These are phyloP conservation scores for Hylomyscus alleni DNA, from an alignment of 2,797 vertebrate genomes.

Conservation along the genomic window DNA sequence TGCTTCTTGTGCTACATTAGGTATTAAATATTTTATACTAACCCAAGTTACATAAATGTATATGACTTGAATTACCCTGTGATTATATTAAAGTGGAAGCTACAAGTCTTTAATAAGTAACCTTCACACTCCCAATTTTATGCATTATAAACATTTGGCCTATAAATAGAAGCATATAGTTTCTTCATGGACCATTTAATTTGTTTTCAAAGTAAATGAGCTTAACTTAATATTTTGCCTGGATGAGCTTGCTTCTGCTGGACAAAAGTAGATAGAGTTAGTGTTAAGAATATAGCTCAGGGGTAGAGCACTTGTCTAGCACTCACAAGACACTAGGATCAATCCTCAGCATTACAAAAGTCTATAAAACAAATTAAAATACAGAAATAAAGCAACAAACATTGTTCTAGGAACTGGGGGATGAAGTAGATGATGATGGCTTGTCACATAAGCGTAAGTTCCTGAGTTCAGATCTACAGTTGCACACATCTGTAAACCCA, in stretches of 20 bases:
- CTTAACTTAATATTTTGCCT: conserved; percentile 59
- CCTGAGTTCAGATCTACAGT: background rate
- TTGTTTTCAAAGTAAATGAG: conserved; percentile 56
- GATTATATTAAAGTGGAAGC: background rate
- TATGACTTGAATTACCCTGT: conserved; percentile 38
- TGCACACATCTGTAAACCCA: background rate
- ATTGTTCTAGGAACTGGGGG: background rate
- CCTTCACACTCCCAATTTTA: conserved; percentile 15
- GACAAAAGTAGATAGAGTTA: background rate
- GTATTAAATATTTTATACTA: conserved; percentile 42
- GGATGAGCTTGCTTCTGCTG: conserved; percentile 40
- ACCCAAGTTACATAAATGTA: conserved; percentile 13
- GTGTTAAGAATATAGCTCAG: background rate
- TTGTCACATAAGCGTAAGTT: background rate
- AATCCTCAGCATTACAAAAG: background rate
- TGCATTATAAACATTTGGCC: conserved; percentile 29
- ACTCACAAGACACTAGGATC: background rate
- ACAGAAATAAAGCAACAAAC: background rate
- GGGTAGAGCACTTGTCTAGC: background rate
- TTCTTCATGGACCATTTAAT: conserved; percentile 43
- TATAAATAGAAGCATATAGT: conserved; percentile 57
- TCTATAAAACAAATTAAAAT: background rate
- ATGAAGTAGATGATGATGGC: background rate
- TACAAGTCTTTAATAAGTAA: conserved; percentile 50
- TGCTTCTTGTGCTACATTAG: background rate